Base-by-base conservation (phyloP, 2,113 vertebrate genomes). In the Stercorarius parasiticus region DNA sequence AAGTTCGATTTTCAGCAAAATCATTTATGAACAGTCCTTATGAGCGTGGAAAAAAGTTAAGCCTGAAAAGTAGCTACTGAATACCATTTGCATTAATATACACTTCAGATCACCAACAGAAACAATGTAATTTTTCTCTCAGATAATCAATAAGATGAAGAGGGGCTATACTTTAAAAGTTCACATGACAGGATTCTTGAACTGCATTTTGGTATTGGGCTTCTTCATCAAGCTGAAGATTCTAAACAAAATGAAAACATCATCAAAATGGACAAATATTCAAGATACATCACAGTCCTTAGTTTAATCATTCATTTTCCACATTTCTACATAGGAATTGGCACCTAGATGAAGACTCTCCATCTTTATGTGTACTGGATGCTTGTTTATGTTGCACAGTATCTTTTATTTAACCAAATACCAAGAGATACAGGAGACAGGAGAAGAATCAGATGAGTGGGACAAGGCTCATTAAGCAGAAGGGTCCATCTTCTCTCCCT, bases 141-240 rank as follows among this genome's bases (percentile, higher is more conserved):
- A 96, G 93, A 94, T 91, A 91, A 96, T n/a, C 97, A 97, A 95
- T 89, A 96, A 95, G 90, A 94, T 90, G 93, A 92, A 88, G 67
- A 55, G 79, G 61, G 81, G 15, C 40, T 97, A 86, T 17, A 73
- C 84, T 96, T 98, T 90, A 98, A 93, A 97, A 96, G 93, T 97
- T 98, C 97, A 97, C 97, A 66, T 98, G 97, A 98, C 97, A 98
- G 93, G 98, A 98, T 94, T 98, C 98, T 97, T 98, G 98, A 96
- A 98, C 98, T 92, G 98, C 98, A 96, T 98, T 98, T 98, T 98
- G 98, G 97, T 98, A 98, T 5, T 98, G 98, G 67, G 97, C 98
- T 97, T 98, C 98, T 93, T 98, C 98, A 96, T 98, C 98, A 93
- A 98, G 95, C 76, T 98, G 97, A 98, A 98, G 97, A 97, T 98